Conservation (phyloP, 2,888 invertebrate genomes). For the Zootermopsis nevadensis region DNA sequence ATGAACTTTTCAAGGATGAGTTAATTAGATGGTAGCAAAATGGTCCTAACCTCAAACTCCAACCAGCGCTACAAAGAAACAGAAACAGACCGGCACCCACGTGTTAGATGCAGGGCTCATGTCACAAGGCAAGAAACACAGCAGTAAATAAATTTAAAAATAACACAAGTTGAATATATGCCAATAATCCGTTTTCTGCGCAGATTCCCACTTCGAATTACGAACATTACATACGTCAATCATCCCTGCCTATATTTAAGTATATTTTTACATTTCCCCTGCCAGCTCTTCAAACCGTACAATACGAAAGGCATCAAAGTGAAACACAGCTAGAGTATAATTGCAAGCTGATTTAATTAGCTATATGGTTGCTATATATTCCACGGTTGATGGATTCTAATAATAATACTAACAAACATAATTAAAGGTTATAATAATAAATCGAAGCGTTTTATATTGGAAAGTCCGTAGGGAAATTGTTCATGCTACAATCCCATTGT, state of each 20-base stretch:
- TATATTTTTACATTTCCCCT: slow-evolving; percentile 46
- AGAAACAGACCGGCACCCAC: no score
- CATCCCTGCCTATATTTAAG: background rate
- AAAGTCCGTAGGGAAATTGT: slow-evolving; percentile 35
- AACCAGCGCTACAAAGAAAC: no score
- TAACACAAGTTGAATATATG: background rate
- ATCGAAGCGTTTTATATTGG: slow-evolving; percentile 44
- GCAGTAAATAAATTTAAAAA: background rate
- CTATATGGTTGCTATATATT: slow-evolving; percentile 46
- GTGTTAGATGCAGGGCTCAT: background rate
- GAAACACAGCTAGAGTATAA: slow-evolving; percentile 49
- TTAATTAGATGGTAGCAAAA: no score
- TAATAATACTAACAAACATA: slow-evolving; percentile 45
- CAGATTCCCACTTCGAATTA: background rate
- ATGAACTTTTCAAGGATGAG: no score
- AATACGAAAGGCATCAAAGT: slow-evolving; percentile 48
- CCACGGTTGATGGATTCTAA: slow-evolving; percentile 52
- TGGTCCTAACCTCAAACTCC: no score
- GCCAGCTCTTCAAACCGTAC: slow-evolving; percentile 42
- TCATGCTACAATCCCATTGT: slow-evolving; percentile 22
- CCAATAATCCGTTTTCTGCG: background rate
- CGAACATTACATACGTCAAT: background rate
- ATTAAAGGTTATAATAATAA: slow-evolving; percentile 48
- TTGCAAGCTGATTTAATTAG: slow-evolving; percentile 52
- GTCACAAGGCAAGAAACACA: background rate